phyloP scores from a whole-genome alignment of 2,113 vertebrate genomes.

The Carollia perspicillata region DNA sequence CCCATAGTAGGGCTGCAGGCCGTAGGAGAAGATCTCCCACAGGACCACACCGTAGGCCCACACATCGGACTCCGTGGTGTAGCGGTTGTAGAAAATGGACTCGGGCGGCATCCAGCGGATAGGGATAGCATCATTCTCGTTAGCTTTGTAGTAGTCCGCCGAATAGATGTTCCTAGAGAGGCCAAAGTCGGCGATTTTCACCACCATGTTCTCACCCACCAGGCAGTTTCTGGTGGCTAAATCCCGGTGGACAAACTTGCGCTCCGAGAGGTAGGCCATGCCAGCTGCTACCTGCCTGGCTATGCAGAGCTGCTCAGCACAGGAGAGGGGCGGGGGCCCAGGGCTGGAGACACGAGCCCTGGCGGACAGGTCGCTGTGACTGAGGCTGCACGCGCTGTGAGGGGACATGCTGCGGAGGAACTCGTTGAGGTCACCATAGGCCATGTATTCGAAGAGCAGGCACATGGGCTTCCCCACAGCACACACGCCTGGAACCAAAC shows the following conservation, averaged over 20 bases:
- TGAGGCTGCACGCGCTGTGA: slow-evolving; percentile 83
- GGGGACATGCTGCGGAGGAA: slow-evolving; percentile 91
- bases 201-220: slow-evolving; percentile 93
- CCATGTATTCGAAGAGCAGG: slow-evolving; percentile 98
- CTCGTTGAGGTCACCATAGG: slow-evolving; percentile 95
- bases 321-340: slow-evolving; percentile 81
- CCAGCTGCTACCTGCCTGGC: slow-evolving; percentile 95
- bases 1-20: slow-evolving; percentile 97
- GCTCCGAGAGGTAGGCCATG: slow-evolving; percentile 97
- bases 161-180: slow-evolving; percentile 98
- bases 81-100: slow-evolving; percentile 99
- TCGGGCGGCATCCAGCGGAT: slow-evolving; percentile 99
- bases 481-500: slow-evolving; percentile 88
- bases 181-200: slow-evolving; percentile 98
- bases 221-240: slow-evolving; percentile 97
- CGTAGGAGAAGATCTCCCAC: slow-evolving; percentile 98
- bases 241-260: slow-evolving; percentile 97
- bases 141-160: slow-evolving; percentile 98
- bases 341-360: slow-evolving; percentile 79
- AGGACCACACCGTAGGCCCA: slow-evolving; percentile 98
- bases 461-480: slow-evolving; percentile 98
- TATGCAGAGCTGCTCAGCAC: slow-evolving; percentile 90
- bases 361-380: slow-evolving; percentile 77
- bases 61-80: slow-evolving; percentile 96
- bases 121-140: slow-evolving; percentile 96